These are phyloP conservation scores for Metallyticus violacea DNA, from an alignment of 2,888 invertebrate genomes.

Conservation along the genomic window DNA sequence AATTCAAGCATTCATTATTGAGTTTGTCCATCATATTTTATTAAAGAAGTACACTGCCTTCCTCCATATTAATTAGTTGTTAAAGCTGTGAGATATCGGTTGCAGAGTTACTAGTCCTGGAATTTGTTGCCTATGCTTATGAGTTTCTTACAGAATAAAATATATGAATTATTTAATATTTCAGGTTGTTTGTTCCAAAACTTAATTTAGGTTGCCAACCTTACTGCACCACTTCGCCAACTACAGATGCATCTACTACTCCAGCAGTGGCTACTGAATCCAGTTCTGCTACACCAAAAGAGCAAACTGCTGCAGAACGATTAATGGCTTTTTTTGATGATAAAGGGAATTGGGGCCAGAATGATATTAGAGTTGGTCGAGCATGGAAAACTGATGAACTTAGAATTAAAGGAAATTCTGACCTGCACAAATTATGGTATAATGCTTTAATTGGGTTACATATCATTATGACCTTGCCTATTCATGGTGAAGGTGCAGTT, in stretches of 20 bases:
- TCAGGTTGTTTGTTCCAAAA: background rate
- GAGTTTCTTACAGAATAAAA: too few species aligned
- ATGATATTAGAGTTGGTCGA: conserved; percentile 74
- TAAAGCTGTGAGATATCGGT: too few species aligned
- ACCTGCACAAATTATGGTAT: conserved; percentile 96
- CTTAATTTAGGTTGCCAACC: background rate
- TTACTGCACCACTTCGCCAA: background rate
- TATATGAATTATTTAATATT: too few species aligned
- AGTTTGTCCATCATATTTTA: too few species aligned
- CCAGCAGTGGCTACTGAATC: background rate
- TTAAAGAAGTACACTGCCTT: too few species aligned
- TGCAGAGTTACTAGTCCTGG: too few species aligned
- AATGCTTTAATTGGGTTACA: background rate
- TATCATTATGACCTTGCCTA: background rate
- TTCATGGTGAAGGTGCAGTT: background rate
- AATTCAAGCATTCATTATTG: too few species aligned
- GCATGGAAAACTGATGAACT: conserved; percentile 89
- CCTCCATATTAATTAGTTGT: too few species aligned
- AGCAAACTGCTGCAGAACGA: conserved; percentile 19
- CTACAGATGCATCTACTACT: background rate
- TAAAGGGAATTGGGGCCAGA: conserved; percentile 77
- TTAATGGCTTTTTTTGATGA: conserved; percentile 89
- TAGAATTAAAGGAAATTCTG: conserved; percentile 89
- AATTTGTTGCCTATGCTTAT: too few species aligned
- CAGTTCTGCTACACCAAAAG: background rate